phyloP scores from a whole-genome alignment of 2,797 vertebrate genomes.

The Erithacus rubecula region DNA sequence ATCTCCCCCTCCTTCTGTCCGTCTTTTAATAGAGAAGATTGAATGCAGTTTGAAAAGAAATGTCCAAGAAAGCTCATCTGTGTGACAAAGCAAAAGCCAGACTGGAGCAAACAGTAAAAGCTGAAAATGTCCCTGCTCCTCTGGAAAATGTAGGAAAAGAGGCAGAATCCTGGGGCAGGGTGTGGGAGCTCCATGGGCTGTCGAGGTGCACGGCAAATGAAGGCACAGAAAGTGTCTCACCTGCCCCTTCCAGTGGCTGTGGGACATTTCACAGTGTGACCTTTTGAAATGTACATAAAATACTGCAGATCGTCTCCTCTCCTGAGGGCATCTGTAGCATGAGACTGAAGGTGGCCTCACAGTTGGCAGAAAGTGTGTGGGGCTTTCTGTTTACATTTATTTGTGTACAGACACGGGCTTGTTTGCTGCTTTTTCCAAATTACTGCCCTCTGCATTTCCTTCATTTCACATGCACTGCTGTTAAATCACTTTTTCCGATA shows the following conservation, averaged over 20 bases:
- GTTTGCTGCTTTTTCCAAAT: conserved; percentile 55
- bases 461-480: conserved; percentile 31
- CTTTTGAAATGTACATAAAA: not conserved
- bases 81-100: not conserved
- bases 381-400: conserved; percentile 69
- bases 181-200: not conserved
- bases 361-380: conserved; percentile 42
- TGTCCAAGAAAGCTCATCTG: not conserved
- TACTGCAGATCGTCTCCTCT: not conserved
- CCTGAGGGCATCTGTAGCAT: conserved; percentile 29
- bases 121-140: not conserved
- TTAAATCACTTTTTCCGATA: conserved; percentile 58
- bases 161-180: not conserved
- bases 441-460: conserved; percentile 68
- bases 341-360: conserved; percentile 26
- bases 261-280: conserved; percentile 5
- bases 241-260: not conserved
- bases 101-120: not conserved
- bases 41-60: conserved; percentile 15
- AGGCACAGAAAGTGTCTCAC: not conserved
- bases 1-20: not conserved
- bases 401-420: conserved; percentile 57
- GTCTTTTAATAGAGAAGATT: not conserved
- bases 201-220: not conserved
- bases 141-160: not conserved